Evolutionary conservation across 2,797 vertebrate species (phyloP), one percentile per base, ranked within the genome.

Genomic region (Sebastes kiyomatsui): DNA sequence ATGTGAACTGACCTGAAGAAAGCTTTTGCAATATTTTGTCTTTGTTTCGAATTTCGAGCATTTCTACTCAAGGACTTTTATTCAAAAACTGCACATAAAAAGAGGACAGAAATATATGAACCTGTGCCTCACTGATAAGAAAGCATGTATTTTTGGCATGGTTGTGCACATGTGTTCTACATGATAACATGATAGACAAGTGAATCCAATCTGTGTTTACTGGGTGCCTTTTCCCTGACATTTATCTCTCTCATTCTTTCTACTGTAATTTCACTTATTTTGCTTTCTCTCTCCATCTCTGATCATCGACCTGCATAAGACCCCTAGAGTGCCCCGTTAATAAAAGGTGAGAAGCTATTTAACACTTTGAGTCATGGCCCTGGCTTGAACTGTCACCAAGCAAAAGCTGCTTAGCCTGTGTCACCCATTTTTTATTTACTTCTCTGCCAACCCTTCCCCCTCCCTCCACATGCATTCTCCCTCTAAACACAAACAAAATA

Each of bases 401-500:
- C 75, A 65, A 92, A 91, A 93, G 86, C 89, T 85, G 77, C 89
- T 95, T 92, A 92, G 75, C 83, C 75, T 52, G 74, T 90, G 84
- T 87, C 88, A 86, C 77, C 82, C 74, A 32, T 85, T 88, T 81
- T 83, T 77, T 77, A 74, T 77, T 83, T 78, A 82, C 70, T 82
- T 87, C 86, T 75, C 75, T 70, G 61, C 72, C 83, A 78, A 35
- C 77, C 52, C 56, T 23, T 22, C 68, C 55, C 22, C 9, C 66
- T 79, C 76, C 78, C 14, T 69, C 54, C 67, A 27, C 74, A 56
- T 49, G 54, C 42, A 75, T 85, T 88, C 84, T 84, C 77, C 87
- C 85, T 91, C 88, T 77, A 87, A 94, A 92, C 85, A 91, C 91
- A 93, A 90, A 93, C 88, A 93, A 90, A 90, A 92, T 88, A 86